Conservation (phyloP, 2,113 vertebrate genomes). For the Gobio gobio region DNA sequence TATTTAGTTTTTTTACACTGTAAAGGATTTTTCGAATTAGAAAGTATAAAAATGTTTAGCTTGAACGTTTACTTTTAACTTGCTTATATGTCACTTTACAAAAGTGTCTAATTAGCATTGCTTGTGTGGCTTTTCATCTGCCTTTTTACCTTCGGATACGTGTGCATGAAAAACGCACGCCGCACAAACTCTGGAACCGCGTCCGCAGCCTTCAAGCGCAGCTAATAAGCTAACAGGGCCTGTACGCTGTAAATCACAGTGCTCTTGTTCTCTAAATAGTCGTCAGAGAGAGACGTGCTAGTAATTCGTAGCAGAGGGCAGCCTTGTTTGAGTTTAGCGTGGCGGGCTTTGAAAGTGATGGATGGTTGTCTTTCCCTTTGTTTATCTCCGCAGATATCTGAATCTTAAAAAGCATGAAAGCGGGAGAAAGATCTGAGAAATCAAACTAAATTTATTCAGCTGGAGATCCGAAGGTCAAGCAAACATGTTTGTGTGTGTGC, state of each 20-base stretch:
- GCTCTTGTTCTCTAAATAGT: constrained; percentile 62
- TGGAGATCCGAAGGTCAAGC: constrained; percentile 45
- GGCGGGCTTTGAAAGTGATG: constrained; percentile 58
- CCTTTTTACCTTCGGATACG: neutral
- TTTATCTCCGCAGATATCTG: constrained; percentile 56
- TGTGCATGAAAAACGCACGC: neutral
- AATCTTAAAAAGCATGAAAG: constrained; percentile 61
- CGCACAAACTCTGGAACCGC: neutral
- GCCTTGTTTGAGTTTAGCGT: constrained; percentile 43
- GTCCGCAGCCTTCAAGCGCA: neutral
- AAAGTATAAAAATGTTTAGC: no score
- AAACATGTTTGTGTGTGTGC: neutral
- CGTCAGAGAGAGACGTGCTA: constrained; percentile 60
- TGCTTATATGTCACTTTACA: neutral
- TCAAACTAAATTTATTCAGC: constrained; percentile 35
- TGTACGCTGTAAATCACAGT: constrained; percentile 64
- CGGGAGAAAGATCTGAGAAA: neutral
- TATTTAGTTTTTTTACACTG: no score
- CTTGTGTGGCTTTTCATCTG: neutral
- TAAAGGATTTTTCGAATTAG: no score
- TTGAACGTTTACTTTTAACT: no score
- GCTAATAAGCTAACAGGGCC: neutral
- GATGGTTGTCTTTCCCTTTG: constrained; percentile 56
- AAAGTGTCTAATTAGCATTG: neutral
- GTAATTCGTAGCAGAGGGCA: constrained; percentile 57